Conservation (phyloP, 2,888 invertebrate species). For the Rhamnusium bicolor region DNA sequence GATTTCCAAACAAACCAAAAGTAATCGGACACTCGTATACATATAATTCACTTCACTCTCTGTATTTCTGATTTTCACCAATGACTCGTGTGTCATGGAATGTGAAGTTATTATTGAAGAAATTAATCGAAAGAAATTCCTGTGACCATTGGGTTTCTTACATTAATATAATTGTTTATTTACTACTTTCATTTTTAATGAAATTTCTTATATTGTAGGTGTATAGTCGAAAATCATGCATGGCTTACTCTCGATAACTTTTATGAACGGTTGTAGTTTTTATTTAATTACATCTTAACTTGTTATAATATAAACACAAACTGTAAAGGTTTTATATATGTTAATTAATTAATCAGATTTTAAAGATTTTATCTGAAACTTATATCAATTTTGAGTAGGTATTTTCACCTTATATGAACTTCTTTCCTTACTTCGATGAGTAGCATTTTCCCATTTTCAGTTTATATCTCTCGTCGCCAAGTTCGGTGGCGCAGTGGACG, state of each 20-base stretch:
- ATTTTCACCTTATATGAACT: too few species aligned
- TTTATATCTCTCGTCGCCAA: too few species aligned
- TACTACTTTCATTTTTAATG: conserved; percentile 26
- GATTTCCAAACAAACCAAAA: conserved; percentile 26
- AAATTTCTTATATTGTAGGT: conserved; percentile 15
- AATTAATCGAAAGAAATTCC: conserved; percentile 28
- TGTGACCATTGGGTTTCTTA: conserved; percentile 20
- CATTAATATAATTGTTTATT: conserved; percentile 3
- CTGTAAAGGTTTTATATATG: too few species aligned
- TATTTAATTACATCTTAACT: background rate
- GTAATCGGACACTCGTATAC: background rate
- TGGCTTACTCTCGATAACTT: background rate
- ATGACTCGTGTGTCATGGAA: conserved; percentile 37
- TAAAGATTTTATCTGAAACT: too few species aligned
- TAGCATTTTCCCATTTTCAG: too few species aligned
- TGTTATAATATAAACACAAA: too few species aligned
- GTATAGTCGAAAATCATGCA: background rate
- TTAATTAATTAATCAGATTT: too few species aligned
- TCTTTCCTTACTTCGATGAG: too few species aligned
- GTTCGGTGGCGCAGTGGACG: too few species aligned
- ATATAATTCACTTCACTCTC: background rate
- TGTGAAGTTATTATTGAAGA: conserved; percentile 29
- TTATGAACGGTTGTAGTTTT: background rate
- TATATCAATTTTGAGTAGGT: too few species aligned
- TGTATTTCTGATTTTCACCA: conserved; percentile 40